Evolutionary conservation across 2,888 invertebrate species (phyloP), one percentile per base, ranked within the genome.

Genomic region (Erannis defoliaria): DNA sequence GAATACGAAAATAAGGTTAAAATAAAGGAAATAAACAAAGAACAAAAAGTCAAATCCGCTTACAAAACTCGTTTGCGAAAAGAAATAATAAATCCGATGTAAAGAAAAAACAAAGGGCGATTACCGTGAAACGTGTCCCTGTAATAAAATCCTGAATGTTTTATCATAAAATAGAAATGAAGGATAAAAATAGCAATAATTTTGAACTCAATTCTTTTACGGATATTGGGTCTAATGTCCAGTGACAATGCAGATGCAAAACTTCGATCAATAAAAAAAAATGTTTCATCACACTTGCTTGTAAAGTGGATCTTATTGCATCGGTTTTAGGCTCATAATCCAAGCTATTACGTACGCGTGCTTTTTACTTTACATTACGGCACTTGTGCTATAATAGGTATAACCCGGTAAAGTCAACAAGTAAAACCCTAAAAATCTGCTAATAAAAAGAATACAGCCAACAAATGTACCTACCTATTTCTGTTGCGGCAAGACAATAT

Each of bases 91-190:
- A 60, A 49, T 60, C 55, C 43, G 16, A 55, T 37, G 42, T 54
- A 10, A 38, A 59, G 53, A 53, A 56, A 54, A 53, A 55, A 64
- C 48, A 59, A 59, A 57, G 54, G 55, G 40, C 54, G 58, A 63
- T 58, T 51, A 55, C 50, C n/a, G 38, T 21, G 37, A 57, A 62
- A 62, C 63, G 55, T 63, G 58, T 58, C 61, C 42, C 48, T 16
- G 29, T 46, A 33, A 54, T 62, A 62, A 62, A 56, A 55, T 31
- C 14, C 23, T 38, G 26, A 61, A 60, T 49, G 60, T 46, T 55
- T 42, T 55, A 45, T 49, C 53, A 45, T 54, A 53, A 62, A 45
- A 61, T 18, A 42, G 18, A 53, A 62, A 53, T 37, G 53, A 51
- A 53, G 31, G 29, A 57, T 62, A 35, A 48, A 46, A 53, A 40